A percentile compares a stretch with the other conserved stretches of the same genome.
phyloP scores from a whole-genome alignment of 1,140 invertebrate species.

The Zaprionus davidi region DNA sequence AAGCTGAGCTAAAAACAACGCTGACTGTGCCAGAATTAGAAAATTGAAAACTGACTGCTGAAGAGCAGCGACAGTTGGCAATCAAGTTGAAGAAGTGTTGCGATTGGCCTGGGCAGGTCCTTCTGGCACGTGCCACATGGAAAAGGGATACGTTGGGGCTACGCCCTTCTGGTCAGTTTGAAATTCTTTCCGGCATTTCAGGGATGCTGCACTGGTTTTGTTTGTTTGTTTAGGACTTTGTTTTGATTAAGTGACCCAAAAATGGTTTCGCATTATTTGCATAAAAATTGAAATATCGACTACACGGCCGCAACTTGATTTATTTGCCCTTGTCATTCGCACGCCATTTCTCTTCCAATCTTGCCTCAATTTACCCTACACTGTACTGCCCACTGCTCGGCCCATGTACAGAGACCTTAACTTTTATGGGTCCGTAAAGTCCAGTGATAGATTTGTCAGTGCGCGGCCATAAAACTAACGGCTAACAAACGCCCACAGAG shows the following conservation, averaged over 20 bases:
- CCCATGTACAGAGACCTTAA: constrained; percentile 26
- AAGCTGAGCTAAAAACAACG: neutral
- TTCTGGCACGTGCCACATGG: constrained; percentile 34
- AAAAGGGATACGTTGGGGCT: constrained; percentile 14
- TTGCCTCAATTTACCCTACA: neutral
- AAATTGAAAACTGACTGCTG: constrained; percentile 43
- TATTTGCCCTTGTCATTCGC: constrained; percentile 46
- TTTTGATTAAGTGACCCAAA: constrained; percentile 73
- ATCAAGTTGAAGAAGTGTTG: neutral
- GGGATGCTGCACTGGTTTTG: constrained; percentile 9
- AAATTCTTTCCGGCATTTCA: neutral
- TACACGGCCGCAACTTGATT: constrained; percentile 55
- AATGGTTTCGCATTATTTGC: constrained; percentile 73
- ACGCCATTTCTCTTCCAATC: constrained; percentile 3
- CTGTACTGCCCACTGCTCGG: constrained; percentile 1
- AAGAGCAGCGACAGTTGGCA: neutral
- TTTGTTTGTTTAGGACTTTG: constrained; percentile 72
- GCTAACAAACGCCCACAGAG: constrained; percentile 41
- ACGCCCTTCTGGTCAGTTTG: constrained; percentile 21
- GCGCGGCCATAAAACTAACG: constrained; percentile 60
- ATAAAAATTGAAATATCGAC: constrained; percentile 72
- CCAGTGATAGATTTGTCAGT: constrained; percentile 67
- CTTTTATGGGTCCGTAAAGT: constrained; percentile 71
- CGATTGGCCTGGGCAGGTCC: constrained; percentile 4
- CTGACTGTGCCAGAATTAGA: constrained; percentile 33